Conservation (phyloP, 2,888 invertebrate genomes). For the Hydraecia micacea region DNA sequence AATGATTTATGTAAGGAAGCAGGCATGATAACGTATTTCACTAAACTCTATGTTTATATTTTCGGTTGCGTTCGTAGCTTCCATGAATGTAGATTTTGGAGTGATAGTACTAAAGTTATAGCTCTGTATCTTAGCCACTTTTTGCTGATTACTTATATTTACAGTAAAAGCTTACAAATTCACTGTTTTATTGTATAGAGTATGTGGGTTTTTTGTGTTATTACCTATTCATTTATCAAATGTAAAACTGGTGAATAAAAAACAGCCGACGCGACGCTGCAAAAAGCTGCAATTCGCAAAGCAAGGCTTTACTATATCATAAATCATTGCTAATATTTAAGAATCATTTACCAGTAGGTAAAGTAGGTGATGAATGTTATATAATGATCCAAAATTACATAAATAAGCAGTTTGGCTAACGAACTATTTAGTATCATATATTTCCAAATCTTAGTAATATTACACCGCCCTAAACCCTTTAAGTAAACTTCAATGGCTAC, state of each 20-base stretch:
- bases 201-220: too few species aligned
- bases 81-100: conserved; percentile 49
- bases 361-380: background rate
- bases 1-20: conserved; percentile 67
- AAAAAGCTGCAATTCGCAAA: background rate
- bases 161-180: background rate
- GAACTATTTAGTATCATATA: background rate
- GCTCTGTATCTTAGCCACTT: conserved; percentile 3
- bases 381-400: background rate
- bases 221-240: background rate
- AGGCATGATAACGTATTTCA: conserved; percentile 57
- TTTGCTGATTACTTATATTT: background rate
- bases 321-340: background rate
- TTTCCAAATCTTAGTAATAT: conserved; percentile 2
- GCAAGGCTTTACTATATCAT: background rate
- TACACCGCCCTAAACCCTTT: background rate
- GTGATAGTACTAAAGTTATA: conserved; percentile 17
- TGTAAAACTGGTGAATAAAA: background rate
- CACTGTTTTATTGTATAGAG: background rate
- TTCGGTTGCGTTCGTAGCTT: conserved; percentile 31
- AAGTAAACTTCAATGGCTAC: conserved; percentile 22
- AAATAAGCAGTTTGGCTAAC: background rate
- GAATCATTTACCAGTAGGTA: background rate
- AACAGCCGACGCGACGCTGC: too few species aligned
- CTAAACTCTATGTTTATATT: conserved; percentile 57